Base-by-base conservation (phyloP, 2,888 invertebrate genomes). In the Aleiodes testaceus region DNA sequence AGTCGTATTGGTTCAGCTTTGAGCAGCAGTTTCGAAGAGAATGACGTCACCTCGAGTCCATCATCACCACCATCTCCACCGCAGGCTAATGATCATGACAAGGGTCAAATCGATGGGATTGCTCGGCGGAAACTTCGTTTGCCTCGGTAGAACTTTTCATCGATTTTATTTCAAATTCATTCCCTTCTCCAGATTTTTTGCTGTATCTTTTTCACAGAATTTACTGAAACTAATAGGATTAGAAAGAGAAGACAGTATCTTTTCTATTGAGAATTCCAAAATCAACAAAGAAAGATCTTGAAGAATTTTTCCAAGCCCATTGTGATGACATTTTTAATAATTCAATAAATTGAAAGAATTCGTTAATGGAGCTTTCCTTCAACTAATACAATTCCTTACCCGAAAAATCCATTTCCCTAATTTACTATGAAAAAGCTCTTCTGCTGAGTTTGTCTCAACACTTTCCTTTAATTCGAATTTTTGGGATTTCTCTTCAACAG, bases 11-110 rank as follows among this genome's bases (percentile, higher is more conserved):
- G 86, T 44, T 84, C 86, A 20, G 87, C 84, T 30, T 74, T 87
- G 49, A 87, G 86, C 72, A 87, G 81, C 74, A 87, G 87, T 74
- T 80, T 86, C 65, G 87, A 87, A 74, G 87, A 87, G 69, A 87
- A 82, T 66, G 86, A 86, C 50, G 72, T 83, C 47, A 81, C 82
- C 22, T 82, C 83, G 47, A 84, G 80, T 36, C 79, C 82, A 47
- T 82, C 84, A 52, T 80, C 83, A 12, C 75, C 82, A 11, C 79
- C 83, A 7, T 84, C 84, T n/a, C 82, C 81, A 16, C 74, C 72
- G 9, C 69, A 74, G 53, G 74, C 68, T 0, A 66, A 74, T 18
- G 74, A 76, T 9, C 70, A 70, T 22, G 69, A 72, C 52, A 74
- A 66, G 26, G 81, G 83, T 59, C 79, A 81, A 52, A 75, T 81